Base-by-base conservation (phyloP, 2,888 invertebrate genomes). In the Crioceris asparagi region DNA sequence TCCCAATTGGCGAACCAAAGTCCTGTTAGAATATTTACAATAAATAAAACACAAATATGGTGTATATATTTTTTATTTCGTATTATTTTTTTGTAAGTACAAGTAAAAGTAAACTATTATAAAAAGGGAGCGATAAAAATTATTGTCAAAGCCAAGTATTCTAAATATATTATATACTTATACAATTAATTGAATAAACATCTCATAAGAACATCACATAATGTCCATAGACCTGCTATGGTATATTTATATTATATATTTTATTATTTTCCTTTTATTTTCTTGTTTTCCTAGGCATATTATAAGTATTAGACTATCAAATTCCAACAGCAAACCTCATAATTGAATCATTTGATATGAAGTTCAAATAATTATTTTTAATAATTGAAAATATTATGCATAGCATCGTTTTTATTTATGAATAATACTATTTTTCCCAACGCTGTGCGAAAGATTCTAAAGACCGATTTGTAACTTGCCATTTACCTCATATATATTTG, bases 121-220 rank as follows among this genome's bases (percentile, higher is more conserved):
- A 39, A 39, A 39, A 39, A 36, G 32, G 39, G 35, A 39, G 39
- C 39, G 26, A 18, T 39, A 39, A 32, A 39, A 39, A 39, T 39
- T 39, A 39, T 39, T 39, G 39, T 39, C 35, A 32, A 38, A 39
- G 39, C 39, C 29, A 31, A 36, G 32, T 39, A 27, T 2, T 27
- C 27, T 27, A 27, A 27, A 27, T 14, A 27, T 15, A 15, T 7
- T 15, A 14, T 27, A 27, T 15, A 27, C 27, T n/a, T n/a, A n/a
- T n/a, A n/a, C n/a, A n/a, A n/a, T n/a, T n/a, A 27, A 2, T 27
- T 27, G 27, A 27, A 27, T 27, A 27, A 6, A 27, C 15, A 2
- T 25, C 26, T 27, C 27, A 27, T 27, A 27, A 27, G 27, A 27
- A 27, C 27, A 27, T 27, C 27, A 27, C 27, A 27, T 27, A 14